Percentiles rank a stretch among this genome's conserved stretches.
Evolutionary conservation across 2,113 vertebrate genomes (phyloP).

Genomic region (Chaetodon auriga): DNA sequence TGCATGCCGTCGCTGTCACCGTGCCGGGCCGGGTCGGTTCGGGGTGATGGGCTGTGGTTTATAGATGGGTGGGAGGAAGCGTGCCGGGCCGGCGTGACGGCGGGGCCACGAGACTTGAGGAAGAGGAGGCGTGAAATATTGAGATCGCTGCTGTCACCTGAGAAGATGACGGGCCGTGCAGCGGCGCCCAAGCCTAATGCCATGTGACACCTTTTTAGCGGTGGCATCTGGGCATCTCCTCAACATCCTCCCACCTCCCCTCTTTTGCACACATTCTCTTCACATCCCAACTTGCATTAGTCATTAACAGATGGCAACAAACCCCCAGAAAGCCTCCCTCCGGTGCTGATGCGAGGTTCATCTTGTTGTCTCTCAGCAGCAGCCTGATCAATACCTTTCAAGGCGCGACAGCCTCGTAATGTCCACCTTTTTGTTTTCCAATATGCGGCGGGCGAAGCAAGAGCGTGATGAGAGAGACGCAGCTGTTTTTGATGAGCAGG

Average conservation of each 20-base stretch:
- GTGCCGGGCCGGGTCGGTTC: slow-evolving; percentile 10
- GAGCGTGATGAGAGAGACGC: slow-evolving; percentile 29
- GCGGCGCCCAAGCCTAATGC: slow-evolving; percentile 20
- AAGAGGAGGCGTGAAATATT: slow-evolving; percentile 52
- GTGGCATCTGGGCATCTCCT: slow-evolving; percentile 32
- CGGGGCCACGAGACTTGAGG: slow-evolving; percentile 21
- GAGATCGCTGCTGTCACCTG: slow-evolving; percentile 63
- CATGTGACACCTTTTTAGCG: slow-evolving; percentile 50
- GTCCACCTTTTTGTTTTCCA: slow-evolving; percentile 52
- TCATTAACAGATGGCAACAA: slow-evolving; percentile 47
- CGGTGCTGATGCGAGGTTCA: slow-evolving; percentile 28
- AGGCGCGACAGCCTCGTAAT: slow-evolving; percentile 54
- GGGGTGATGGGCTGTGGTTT: slow-evolving; percentile 32
- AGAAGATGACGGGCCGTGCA: slow-evolving; percentile 23
- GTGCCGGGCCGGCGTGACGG: slow-evolving; percentile 24
- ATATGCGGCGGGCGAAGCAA: slow-evolving; percentile 5
- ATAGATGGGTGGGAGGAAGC: not conserved
- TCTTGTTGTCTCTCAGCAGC: slow-evolving; percentile 32
- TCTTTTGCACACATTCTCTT: slow-evolving; percentile 9
- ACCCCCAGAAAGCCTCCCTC: slow-evolving; percentile 20
- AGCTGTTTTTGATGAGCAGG: slow-evolving; percentile 13
- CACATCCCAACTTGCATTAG: slow-evolving; percentile 2
- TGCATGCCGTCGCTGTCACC: slow-evolving; percentile 41
- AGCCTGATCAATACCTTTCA: slow-evolving; percentile 71
- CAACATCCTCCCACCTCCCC: slow-evolving; percentile 5